Percentiles rank a stretch among this genome's conserved stretches.
Conservation (phyloP, 2,797 vertebrate species). For the Notolabrus celidotus region DNA sequence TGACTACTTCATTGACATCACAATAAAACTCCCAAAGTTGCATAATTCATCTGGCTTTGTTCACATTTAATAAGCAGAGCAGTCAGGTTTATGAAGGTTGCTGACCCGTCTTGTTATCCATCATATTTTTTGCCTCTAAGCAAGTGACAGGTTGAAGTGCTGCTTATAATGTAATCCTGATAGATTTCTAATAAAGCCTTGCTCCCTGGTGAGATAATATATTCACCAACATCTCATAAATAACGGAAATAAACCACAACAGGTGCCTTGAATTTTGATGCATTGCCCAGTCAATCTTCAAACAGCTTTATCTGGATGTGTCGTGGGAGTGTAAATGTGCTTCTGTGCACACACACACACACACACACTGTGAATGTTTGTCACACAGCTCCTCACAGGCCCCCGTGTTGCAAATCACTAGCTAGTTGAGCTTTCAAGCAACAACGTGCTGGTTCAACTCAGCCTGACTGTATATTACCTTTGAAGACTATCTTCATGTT, state of each 20-base stretch:
- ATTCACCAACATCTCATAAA: slow-evolving; percentile 22
- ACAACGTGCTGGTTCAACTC: slow-evolving; percentile 46
- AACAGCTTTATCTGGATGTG: slow-evolving; percentile 38
- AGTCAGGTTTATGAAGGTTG: slow-evolving; percentile 7
- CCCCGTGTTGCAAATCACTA: slow-evolving; percentile 31
- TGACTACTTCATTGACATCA: not conserved
- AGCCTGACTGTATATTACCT: slow-evolving; percentile 9
- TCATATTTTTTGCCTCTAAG: slow-evolving; percentile 39
- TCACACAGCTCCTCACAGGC: slow-evolving; percentile 24
- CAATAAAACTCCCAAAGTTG: slow-evolving; percentile 15
- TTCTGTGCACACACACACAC: slow-evolving; percentile 8
- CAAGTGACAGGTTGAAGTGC: slow-evolving; percentile 35
- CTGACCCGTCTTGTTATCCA: slow-evolving; percentile 9
- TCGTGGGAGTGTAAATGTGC: slow-evolving; percentile 35
- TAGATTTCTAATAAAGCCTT: slow-evolving; percentile 16
- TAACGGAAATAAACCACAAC: slow-evolving; percentile 28
- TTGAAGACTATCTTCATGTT: slow-evolving; percentile 12
- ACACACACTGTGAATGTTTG: slow-evolving; percentile 20
- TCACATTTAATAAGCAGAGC: slow-evolving; percentile 28
- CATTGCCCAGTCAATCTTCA: slow-evolving; percentile 21
- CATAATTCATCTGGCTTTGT: slow-evolving; percentile 22
- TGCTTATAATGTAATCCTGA: slow-evolving; percentile 30
- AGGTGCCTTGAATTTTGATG: slow-evolving; percentile 22
- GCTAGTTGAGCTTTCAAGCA: slow-evolving; percentile 32
- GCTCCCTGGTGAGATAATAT: slow-evolving; percentile 10